Evolutionary conservation across 2,113 vertebrate genomes (phyloP), one percentile per base, ranked within the genome.

Genomic region (Alouatta palliata): DNA sequence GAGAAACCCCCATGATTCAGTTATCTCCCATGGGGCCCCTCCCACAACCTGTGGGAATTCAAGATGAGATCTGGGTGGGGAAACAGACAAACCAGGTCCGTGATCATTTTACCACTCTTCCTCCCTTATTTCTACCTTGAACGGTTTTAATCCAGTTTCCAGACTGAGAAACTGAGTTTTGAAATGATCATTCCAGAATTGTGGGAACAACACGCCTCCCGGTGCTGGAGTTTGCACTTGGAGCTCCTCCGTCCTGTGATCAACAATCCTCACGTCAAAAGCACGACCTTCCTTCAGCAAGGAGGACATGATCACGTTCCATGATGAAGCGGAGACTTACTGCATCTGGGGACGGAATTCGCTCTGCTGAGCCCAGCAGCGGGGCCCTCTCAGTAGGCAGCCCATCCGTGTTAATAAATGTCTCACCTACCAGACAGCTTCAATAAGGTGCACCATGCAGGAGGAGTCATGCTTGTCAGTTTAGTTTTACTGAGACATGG

Each of bases 371-470:
- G 81, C 70, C 58, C 76, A 20, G 91, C 71, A 68, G 92, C 6
- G 11, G 70, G 64, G 94, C 89, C 80, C n/a, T 80, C 96, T 91
- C 92, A 14, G 95, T 81, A 80, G 97, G 97, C 96, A 92, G 92
- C 49, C 97, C 91, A 80, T 97, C 95, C 93, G 40, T 90, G 98
- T 98, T 98, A 98, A 98, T 98, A 98, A 98, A 97, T 94, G 90
- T 91, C 97, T 97, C 97, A 97, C 97, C 96, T 98, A 89, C 88
- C 94, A 97, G 97, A 98, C 93, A 93, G 94, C 96, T 95, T 96
- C 95, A 98, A 95, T 97, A 95, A 98, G 97, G 95, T 97, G 91
- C 95, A 75, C 95, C 27, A 76, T 64, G 45, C 27, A 94, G 83
- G 54, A 64, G 71, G 91, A 97, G 97, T 95, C 91, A 95, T 73